phyloP scores from a whole-genome alignment of 2,888 invertebrate genomes.

The Hedychridium roseum region DNA sequence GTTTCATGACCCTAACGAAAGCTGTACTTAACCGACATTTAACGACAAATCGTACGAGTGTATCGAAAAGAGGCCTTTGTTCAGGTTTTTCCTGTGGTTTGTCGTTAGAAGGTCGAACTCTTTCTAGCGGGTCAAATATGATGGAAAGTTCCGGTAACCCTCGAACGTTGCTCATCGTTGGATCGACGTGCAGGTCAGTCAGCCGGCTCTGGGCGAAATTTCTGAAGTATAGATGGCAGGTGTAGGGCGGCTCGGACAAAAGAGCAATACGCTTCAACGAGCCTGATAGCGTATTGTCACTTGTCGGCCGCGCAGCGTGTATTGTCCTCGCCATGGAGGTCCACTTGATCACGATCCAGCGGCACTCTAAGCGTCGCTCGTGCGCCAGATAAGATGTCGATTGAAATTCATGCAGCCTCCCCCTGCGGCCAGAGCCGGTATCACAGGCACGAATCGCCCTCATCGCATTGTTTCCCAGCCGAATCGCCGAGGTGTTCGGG shows the following conservation, averaged over 20 bases:
- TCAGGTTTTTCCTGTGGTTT: too few relatives aligned
- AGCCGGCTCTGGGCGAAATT: conserved; percentile 32
- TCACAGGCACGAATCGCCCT: conserved; percentile 41
- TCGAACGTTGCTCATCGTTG: conserved; percentile 20
- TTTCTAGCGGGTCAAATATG: too few relatives aligned
- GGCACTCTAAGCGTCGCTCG: conserved; percentile 53
- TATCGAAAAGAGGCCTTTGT: too few relatives aligned
- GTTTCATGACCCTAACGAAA: too few relatives aligned
- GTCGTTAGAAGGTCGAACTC: too few relatives aligned
- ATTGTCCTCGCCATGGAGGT: conserved; percentile 62
- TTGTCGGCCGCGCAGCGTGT: conserved; percentile 52
- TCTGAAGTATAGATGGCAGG: conserved; percentile 35
- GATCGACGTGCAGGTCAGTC: conserved; percentile 33
- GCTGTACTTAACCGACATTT: too few relatives aligned
- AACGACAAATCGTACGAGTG: too few relatives aligned
- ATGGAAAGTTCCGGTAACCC: too few relatives aligned
- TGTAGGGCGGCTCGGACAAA: conserved; percentile 55
- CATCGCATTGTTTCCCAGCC: conserved; percentile 45
- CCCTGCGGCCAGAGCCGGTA: conserved; percentile 31
- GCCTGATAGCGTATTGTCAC: conserved; percentile 58
- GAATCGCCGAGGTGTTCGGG: conserved; percentile 25
- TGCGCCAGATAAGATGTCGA: conserved; percentile 62
- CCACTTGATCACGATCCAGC: conserved; percentile 64
- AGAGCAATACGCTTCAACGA: conserved; percentile 59
- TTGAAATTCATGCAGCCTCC: conserved; percentile 62